Evolutionary conservation across 2,797 vertebrate genomes (phyloP).

Genomic region (Bucorvus abyssinicus): DNA sequence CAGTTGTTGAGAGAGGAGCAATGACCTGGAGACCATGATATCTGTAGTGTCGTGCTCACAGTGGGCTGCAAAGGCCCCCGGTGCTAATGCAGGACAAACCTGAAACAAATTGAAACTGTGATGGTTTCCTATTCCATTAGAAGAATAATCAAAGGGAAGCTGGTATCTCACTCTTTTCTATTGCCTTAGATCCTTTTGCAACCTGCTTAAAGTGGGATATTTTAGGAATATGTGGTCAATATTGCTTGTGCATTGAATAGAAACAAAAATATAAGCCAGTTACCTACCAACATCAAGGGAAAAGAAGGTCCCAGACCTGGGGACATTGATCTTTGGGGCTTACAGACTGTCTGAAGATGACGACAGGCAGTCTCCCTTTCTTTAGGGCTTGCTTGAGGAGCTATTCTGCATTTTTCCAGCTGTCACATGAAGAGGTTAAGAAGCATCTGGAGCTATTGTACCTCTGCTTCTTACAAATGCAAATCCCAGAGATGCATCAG

Average conservation of each 20-base stretch:
- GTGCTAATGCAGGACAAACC: fast-evolving
- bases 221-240: neutral
- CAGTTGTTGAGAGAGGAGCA: neutral
- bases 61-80: neutral
- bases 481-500: neutral
- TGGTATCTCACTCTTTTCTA: neutral
- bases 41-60: neutral
- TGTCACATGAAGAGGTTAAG: neutral
- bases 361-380: neutral
- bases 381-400: neutral
- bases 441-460: neutral
- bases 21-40: neutral
- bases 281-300: neutral
- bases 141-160: neutral
- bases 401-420: neutral
- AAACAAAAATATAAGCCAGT: neutral
- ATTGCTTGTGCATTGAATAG: neutral
- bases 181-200: neutral
- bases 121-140: neutral
- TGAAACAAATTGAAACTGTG: neutral
- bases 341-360: neutral
- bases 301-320: neutral
- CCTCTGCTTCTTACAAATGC: neutral
- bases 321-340: neutral
- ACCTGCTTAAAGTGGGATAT: neutral